A percentile compares a stretch with the other conserved stretches of the same genome.
Evolutionary conservation across 2,888 invertebrate genomes (phyloP).

Genomic region (Chymomyza fuscimana): DNA sequence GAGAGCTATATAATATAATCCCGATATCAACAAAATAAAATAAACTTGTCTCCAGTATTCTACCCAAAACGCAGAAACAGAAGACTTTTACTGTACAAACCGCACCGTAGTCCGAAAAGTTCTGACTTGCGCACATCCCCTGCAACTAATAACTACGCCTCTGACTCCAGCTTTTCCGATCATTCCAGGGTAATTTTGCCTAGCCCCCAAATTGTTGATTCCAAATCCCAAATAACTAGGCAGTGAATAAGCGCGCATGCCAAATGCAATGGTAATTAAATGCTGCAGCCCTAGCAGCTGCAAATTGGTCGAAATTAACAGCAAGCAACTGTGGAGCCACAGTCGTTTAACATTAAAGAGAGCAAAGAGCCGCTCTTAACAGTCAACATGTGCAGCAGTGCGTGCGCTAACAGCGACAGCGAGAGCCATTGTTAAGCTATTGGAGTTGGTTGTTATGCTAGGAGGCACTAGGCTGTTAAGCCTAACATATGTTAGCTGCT

Average conservation of each 20-base stretch:
- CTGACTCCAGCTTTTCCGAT: not conserved
- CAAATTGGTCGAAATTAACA: constrained; percentile 55
- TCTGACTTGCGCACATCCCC: too few species aligned
- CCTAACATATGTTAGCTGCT: not conserved
- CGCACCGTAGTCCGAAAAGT: too few species aligned
- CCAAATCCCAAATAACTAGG: not conserved
- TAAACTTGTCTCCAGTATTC: too few species aligned
- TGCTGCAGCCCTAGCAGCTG: constrained; percentile 41
- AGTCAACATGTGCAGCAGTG: not conserved
- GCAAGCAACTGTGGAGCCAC: constrained; percentile 15
- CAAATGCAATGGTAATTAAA: not conserved
- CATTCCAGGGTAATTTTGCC: not conserved
- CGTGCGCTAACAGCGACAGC: not conserved
- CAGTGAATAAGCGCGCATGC: not conserved
- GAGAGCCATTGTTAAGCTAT: not conserved
- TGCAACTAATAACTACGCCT: too few species aligned
- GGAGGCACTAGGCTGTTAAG: constrained; percentile 20
- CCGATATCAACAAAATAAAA: too few species aligned
- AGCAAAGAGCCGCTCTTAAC: not conserved
- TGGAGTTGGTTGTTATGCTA: not conserved
- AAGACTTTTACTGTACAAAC: too few species aligned
- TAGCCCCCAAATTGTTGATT: not conserved
- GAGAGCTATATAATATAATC: too few species aligned
- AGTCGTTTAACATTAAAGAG: constrained; percentile 5
- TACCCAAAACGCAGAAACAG: too few species aligned